Evolutionary conservation across 1,140 invertebrate genomes (phyloP), one percentile per base, ranked within the genome.

Genomic region (Acromyrmex charruanus): DNA sequence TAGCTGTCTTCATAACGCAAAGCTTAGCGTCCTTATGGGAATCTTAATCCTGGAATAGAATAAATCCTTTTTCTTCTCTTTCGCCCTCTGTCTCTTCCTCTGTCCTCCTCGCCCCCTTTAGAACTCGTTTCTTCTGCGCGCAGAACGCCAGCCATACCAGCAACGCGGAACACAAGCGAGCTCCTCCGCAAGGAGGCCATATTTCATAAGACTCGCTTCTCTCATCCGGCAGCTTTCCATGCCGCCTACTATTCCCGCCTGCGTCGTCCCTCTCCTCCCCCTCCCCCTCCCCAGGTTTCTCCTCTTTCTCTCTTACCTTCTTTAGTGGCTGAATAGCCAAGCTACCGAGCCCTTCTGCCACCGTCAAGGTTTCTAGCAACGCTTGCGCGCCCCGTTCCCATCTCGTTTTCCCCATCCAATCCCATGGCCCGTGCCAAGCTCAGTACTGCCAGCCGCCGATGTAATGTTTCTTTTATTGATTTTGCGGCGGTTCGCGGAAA

Each of bases 381-480:
- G 93, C 94, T 94, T 94, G 94, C 94, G 94, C 93, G 94, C 93
- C 93, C 91, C 90, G 91, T 93, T 93, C 93, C 93, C 94, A 94
- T 95, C 94, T 93, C 92, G 92, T 94, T 91, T 91, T 91, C 89
- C 92, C 90, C 94, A 94, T 94, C 93, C 93, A 93, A 93, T 93
- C 92, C 92, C 92, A 94, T 92, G 89, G 93, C 93, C 93, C 93
- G 93, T 86, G 87, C 89, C 89, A 84, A 88, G 88, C 89, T 88
- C 89, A 90, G 92, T 90, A 92, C 93, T 92, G 89, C 94, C 94
- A 93, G 91, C 93, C 94, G 93, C 92, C 94, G 92, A 95, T 95
- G 94, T 95, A 95, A 95, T 95, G 94, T 95, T 95, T 95, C 94
- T 95, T 95, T 95, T 95, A 95, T 95, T 95, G 95, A 95, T 95